Base-by-base conservation (phyloP, 1,140 invertebrate genomes). In the Wasmannia auropunctata region DNA sequence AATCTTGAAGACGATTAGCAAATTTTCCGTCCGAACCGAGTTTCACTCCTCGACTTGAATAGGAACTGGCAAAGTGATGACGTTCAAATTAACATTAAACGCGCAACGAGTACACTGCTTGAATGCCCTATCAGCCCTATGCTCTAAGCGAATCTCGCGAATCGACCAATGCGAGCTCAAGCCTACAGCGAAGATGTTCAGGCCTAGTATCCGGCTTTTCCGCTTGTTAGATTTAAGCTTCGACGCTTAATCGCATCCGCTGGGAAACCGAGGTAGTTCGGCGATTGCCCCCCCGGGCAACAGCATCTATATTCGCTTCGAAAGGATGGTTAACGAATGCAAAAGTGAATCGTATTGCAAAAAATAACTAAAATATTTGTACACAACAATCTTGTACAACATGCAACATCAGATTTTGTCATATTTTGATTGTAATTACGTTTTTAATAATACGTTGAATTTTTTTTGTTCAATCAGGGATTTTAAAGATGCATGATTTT, bases 161-260 rank as follows among this genome's bases (percentile, higher is more conserved):
- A 54, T 69, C 14, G 31, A 43, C 22, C 31, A 79, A 40, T 46
- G 54, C 43, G 51, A 74, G 16, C 49, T 16, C 28, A 28, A 63
- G 54, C 31, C 49, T 65, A 51, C 67, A 46, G 54, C 70, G 25
- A 76, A 58, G 56, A 79, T 40, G 28, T 85, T 54, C 22, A 79
- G 77, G 37, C 54, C 56, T 77, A 85, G 58, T 81, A 86, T 88
- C 77, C 88, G 77, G 90, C 90, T 91, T 91, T 85, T 83, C 87
- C 80, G 90, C 90, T 91, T 91, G 60, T 77, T 91, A 91, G 90
- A 91, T 79, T 87, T 88, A 81, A 91, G 90, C 90, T 91, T 91
- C 40, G 40, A 90, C 69, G 88, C 88, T 90, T 87, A 90, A 89
- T 84, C 56, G 58, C 87, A 75, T 16, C 60, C 65, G 81, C 58